These are phyloP conservation scores for Lerista edwardsae DNA, from an alignment of 2,797 vertebrate genomes.

Conservation along the genomic window DNA sequence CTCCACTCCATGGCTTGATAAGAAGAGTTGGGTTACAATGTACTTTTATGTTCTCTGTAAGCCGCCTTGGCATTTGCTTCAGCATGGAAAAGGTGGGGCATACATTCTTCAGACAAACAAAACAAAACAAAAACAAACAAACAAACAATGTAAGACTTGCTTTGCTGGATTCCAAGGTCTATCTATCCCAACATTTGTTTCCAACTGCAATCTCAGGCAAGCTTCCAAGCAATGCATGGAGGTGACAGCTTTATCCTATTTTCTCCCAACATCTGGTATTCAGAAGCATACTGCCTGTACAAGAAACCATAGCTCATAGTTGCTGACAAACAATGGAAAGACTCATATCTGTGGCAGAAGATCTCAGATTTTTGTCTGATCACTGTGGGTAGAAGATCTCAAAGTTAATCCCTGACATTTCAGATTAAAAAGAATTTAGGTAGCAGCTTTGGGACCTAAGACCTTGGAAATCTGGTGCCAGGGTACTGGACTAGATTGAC, in stretches of 20 bases:
- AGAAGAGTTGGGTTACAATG: no score
- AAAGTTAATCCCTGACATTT: not conserved
- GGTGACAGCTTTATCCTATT: no score
- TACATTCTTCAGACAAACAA: no score
- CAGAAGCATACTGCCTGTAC: not conserved
- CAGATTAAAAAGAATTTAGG: not conserved
- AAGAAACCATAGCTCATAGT: not conserved
- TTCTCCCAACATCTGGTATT: not conserved
- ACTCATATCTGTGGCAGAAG: not conserved
- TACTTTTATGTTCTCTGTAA: no score
- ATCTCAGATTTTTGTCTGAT: not conserved
- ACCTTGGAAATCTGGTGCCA: no score
- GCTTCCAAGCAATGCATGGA: not conserved
- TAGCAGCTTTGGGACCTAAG: not conserved
- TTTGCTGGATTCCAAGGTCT: not conserved
- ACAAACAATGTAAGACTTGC: not conserved
- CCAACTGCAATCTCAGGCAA: not conserved
- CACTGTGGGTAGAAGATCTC: no score
- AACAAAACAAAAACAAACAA: no score
- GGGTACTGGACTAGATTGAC: no score
- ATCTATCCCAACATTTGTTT: not conserved
- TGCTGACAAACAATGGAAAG: not conserved
- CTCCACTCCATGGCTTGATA: no score
- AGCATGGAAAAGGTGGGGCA: no score
- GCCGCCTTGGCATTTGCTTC: no score